Percentiles rank a stretch among this genome's conserved stretches.
These are phyloP conservation scores for Xestia c-nigrum DNA, from an alignment of 2,888 invertebrate genomes.

Conservation along the genomic window DNA sequence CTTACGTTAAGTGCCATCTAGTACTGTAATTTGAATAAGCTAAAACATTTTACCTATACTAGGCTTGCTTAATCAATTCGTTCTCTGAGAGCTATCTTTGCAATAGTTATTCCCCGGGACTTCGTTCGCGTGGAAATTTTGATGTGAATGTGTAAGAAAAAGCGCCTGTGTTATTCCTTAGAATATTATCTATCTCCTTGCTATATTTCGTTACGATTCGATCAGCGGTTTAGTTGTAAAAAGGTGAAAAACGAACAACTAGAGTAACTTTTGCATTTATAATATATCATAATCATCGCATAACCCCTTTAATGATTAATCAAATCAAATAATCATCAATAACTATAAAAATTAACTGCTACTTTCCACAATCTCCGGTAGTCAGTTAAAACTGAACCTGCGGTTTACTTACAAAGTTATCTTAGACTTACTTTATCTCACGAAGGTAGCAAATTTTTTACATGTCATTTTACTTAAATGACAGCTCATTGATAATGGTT, in stretches of 20 bases:
- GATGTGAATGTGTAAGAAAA: not conserved
- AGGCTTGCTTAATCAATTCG: too few relatives aligned
- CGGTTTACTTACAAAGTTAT: constrained; percentile 61
- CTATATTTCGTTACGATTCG: not conserved
- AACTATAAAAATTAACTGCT: constrained; percentile 1
- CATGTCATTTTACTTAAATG: constrained; percentile 68
- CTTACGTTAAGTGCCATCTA: not conserved
- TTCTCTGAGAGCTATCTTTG: too few relatives aligned
- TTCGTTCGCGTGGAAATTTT: too few relatives aligned
- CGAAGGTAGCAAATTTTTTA: constrained; percentile 75
- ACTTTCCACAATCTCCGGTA: constrained; percentile 18
- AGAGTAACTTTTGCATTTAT: too few relatives aligned
- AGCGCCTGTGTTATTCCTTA: not conserved
- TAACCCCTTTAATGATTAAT: constrained; percentile 24
- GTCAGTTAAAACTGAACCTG: constrained; percentile 30
- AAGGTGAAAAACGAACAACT: too few relatives aligned
- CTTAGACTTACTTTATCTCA: constrained; percentile 50
- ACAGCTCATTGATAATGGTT: constrained; percentile 78
- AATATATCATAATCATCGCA: too few relatives aligned
- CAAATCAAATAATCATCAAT: constrained; percentile 5
- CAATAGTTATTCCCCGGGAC: too few relatives aligned
- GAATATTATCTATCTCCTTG: not conserved
- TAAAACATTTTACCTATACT: not conserved
- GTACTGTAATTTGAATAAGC: not conserved
- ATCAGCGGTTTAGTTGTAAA: not conserved